Percentiles rank a stretch among this genome's conserved stretches.
phyloP scores from a whole-genome alignment of 2,113 vertebrate species.

The Campylomormyrus tamandua region DNA sequence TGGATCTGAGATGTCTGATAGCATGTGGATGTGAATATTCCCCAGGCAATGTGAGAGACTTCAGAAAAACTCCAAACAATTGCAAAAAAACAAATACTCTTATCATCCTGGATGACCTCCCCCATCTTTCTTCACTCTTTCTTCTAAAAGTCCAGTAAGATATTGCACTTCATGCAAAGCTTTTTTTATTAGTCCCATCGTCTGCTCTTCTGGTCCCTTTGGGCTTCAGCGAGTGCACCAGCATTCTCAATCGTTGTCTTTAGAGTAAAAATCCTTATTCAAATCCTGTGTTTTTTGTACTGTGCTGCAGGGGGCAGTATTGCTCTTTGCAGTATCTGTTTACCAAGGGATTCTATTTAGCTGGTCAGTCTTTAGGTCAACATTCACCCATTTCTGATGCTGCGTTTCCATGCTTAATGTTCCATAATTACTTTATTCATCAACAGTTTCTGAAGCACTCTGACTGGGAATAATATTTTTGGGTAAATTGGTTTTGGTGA shows the following conservation, averaged over 20 bases:
- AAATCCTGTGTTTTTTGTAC: not conserved
- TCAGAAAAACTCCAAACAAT: not conserved
- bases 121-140: not conserved
- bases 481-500: not conserved
- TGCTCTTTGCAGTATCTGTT: not conserved
- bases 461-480: slow-evolving; percentile 13
- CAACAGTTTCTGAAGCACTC: slow-evolving; percentile 13
- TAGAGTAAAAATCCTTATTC: not conserved
- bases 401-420: slow-evolving; percentile 16
- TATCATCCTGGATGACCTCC: not conserved
- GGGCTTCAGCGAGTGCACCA: not conserved
- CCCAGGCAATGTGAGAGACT: not conserved
- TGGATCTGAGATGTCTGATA: not conserved
- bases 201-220: not conserved
- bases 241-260: not conserved
- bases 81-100: not conserved
- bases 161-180: not conserved
- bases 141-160: not conserved
- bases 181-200: not conserved
- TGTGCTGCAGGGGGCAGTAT: slow-evolving; percentile 45
- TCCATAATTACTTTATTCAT: slow-evolving; percentile 25
- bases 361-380: not conserved
- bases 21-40: not conserved
- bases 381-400: slow-evolving; percentile 13
- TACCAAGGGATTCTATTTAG: not conserved